phyloP scores from a whole-genome alignment of 2,888 invertebrate species.

The Aphidoletes aphidimyza region DNA sequence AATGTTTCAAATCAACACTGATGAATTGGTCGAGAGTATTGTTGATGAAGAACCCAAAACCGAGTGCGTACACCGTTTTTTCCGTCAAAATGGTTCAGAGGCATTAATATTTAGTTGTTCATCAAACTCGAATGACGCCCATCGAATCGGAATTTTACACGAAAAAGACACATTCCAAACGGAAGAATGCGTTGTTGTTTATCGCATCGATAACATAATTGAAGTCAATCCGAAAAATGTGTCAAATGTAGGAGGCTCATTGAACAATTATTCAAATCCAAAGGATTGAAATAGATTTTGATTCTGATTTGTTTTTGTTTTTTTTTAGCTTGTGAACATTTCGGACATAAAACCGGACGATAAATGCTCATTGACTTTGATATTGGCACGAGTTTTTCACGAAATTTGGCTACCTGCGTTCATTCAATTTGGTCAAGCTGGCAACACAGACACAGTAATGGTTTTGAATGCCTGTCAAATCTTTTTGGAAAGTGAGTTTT shows the following conservation, averaged over 20 bases:
- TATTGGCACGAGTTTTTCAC: neutral
- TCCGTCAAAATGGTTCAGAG: neutral
- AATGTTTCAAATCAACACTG: neutral
- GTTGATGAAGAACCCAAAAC: neutral
- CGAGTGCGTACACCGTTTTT: neutral
- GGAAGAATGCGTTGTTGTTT: neutral
- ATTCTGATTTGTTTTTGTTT: neutral
- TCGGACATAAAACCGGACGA: neutral
- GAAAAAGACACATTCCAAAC: neutral
- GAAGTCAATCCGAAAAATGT: neutral
- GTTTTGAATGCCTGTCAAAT: neutral
- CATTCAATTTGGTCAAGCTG: neutral
- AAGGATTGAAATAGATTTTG: neutral
- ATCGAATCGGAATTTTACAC: neutral
- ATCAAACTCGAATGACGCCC: neutral
- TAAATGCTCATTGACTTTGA: neutral
- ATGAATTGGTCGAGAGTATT: neutral
- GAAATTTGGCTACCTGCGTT: constrained; percentile 1
- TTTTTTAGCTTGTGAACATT: neutral
- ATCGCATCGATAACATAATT: neutral
- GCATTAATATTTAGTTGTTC: neutral
- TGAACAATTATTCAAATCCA: neutral
- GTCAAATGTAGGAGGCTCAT: neutral
- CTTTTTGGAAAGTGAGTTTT: neutral
- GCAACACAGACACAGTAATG: neutral